phyloP scores from a whole-genome alignment of 2,888 invertebrate species.

The Drosophila phalerata region DNA sequence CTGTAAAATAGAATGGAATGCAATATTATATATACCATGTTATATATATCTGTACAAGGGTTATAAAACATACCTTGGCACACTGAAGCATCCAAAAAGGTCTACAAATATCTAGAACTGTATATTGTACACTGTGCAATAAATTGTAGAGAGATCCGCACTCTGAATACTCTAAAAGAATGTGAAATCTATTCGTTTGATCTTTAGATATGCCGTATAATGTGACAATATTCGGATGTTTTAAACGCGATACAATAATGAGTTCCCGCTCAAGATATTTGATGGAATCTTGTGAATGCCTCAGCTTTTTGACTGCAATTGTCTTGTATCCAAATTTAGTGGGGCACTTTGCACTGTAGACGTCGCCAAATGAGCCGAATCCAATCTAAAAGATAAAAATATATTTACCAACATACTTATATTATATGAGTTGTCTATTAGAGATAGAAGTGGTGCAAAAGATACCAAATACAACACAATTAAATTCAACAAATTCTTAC shows the following conservation, averaged over 20 bases:
- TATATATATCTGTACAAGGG: background rate
- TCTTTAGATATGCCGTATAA: background rate
- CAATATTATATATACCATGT: too few species aligned
- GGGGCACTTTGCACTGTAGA: background rate
- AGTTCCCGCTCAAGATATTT: background rate
- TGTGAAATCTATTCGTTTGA: background rate
- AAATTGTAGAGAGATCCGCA: constrained; percentile 10
- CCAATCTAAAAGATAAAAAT: background rate
- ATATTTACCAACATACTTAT: too few species aligned
- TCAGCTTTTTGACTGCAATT: background rate
- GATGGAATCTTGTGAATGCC: background rate
- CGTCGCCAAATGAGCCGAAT: background rate
- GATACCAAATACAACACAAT: too few species aligned
- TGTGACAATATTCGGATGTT: constrained; percentile 19
- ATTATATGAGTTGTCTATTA: too few species aligned
- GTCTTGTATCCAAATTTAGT: background rate
- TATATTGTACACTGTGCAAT: background rate
- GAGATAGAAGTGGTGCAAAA: too few species aligned
- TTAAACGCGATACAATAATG: background rate
- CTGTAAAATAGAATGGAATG: background rate
- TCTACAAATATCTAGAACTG: background rate
- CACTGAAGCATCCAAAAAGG: constrained; percentile 19
- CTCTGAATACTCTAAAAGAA: constrained; percentile 12
- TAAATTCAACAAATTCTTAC: too few species aligned
- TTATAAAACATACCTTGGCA: constrained; percentile 5